Percentiles rank a stretch among this genome's conserved stretches.
These are phyloP conservation scores for Nicator chloris DNA, from an alignment of 2,113 vertebrate species.

Conservation along the genomic window DNA sequence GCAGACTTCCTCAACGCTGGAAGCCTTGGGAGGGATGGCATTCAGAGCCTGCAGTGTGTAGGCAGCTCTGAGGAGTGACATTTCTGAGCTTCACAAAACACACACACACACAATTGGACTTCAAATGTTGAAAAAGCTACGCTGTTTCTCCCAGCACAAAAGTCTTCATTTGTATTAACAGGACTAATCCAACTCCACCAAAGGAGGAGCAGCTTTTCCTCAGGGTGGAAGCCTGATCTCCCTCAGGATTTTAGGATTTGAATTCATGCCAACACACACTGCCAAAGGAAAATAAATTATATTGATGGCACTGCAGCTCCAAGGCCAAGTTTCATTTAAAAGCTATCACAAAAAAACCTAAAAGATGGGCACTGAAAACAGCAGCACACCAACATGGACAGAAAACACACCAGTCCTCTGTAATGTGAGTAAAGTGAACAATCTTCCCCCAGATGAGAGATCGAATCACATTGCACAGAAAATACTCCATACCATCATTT, in stretches of 20 bases:
- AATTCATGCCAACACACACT: neutral
- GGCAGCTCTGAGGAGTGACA: slow-evolving; percentile 15
- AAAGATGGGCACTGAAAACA: neutral
- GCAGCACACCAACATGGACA: neutral
- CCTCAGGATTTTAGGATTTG: neutral
- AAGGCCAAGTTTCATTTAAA: neutral
- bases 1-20: neutral
- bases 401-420: neutral
- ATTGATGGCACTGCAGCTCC: neutral
- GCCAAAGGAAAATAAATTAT: neutral
- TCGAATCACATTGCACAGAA: neutral
- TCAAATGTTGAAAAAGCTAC: neutral
- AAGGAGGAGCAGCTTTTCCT: neutral
- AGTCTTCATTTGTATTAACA: neutral
- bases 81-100: slow-evolving; percentile 5
- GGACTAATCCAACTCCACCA: neutral
- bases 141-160: neutral
- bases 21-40: neutral
- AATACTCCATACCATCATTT: neutral
- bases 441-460: neutral
- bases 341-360: neutral
- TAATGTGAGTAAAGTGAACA: neutral
- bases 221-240: neutral
- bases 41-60: neutral
- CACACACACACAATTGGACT: neutral